Base-by-base conservation (phyloP, 2,888 invertebrate species). In the Drosophila setosimentum region DNA sequence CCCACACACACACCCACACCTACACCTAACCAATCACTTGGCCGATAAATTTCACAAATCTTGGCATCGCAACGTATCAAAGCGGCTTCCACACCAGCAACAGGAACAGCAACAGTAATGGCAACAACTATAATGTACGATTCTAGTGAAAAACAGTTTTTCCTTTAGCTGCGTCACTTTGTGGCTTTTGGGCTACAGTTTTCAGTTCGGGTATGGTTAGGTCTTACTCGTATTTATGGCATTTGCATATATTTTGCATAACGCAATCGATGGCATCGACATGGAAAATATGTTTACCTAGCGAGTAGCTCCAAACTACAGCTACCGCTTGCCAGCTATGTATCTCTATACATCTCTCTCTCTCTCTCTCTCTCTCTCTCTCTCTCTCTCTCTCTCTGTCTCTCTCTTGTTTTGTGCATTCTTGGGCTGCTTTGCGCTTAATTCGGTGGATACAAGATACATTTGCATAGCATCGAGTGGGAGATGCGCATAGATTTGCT, bases 231-330 rank as follows among this genome's bases (percentile, higher is more conserved):
- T 90, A 89, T 89, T 89, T 90, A 88, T 82, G 88, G 82, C 83
- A 91, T 91, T 91, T 91, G 91, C 91, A 91, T 91, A 91, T 91
- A 91, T 90, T 91, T 91, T 90, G 91, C 91, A 92, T 91, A 91
- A 91, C 92, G 92, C 91, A 92, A 91, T 91, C 92, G 91, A 91
- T 91, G 91, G 89, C 91, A 91, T 92, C 91, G 92, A 91, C 91
- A 91, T 91, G 92, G 91, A 92, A 92, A 92, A 91, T 92, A 91
- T 92, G 92, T 92, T 91, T 86, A 80, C 76, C 84, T 73, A 72
- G 63, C 54, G 51, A 73, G 60, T 53, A 37, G 70, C 65, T 29
- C 21, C 18, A 42, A 21, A 53, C 67, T 62, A 62, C 59, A 67
- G 82, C 82, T 81, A 74, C 79, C 68, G 69, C 71, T 58, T 42